Conservation (phyloP, 2,888 invertebrate genomes). For the Cotesia congregata region DNA sequence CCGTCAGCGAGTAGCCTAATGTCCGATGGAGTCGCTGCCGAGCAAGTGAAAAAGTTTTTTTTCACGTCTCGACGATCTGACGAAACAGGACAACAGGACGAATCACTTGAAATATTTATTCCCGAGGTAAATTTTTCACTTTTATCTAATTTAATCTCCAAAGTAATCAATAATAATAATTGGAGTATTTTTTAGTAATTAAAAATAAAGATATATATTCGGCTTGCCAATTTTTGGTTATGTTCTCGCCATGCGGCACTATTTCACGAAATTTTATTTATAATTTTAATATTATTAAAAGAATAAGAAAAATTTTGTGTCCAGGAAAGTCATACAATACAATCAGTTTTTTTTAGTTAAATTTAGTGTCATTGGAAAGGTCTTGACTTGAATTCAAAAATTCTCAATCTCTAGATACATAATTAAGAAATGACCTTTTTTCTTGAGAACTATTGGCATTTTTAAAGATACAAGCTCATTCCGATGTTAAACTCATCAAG, state of each 20-base stretch:
- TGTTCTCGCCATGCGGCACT: not conserved
- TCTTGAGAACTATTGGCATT: too few relatives aligned
- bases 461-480: too few relatives aligned
- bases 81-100: slow-evolving; percentile 72
- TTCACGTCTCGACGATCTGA: slow-evolving; percentile 79
- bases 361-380: too few relatives aligned
- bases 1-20: slow-evolving; percentile 71
- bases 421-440: too few relatives aligned
- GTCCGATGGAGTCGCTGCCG: slow-evolving; percentile 75
- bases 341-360: too few relatives aligned
- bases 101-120: slow-evolving; percentile 84
- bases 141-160: not conserved
- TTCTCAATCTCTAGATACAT: too few relatives aligned
- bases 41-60: slow-evolving; percentile 86
- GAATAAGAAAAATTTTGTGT: too few relatives aligned
- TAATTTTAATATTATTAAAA: too few relatives aligned
- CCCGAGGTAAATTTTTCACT: slow-evolving; percentile 76
- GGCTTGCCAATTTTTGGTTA: not conserved
- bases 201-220: not conserved
- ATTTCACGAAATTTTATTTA: not conserved
- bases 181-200: slow-evolving; percentile 40
- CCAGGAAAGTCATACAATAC: too few relatives aligned
- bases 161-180: not conserved
- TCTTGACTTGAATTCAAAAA: too few relatives aligned
- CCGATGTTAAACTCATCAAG: too few relatives aligned